These are phyloP conservation scores for Antheraea yamamai DNA, from an alignment of 2,888 invertebrate genomes.

Conservation along the genomic window DNA sequence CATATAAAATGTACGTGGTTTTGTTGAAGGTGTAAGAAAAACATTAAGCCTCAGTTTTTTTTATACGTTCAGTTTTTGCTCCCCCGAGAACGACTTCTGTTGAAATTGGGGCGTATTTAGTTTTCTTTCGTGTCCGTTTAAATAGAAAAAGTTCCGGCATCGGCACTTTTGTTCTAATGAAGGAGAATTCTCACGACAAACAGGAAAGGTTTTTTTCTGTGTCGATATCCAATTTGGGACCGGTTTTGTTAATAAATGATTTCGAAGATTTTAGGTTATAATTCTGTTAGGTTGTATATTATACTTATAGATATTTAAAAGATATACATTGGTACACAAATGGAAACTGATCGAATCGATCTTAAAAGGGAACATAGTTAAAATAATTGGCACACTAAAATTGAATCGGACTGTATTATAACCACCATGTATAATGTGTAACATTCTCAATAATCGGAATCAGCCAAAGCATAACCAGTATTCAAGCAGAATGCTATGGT, in stretches of 20 bases:
- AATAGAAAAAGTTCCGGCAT: conserved; percentile 4
- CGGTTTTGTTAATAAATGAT: neutral
- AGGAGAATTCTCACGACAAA: conserved; percentile 9
- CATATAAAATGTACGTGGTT: neutral
- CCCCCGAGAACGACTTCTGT: conserved; percentile 7
- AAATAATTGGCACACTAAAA: too few species aligned
- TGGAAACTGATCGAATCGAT: too few species aligned
- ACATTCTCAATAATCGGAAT: too few species aligned
- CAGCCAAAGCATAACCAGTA: too few species aligned
- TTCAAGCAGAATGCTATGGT: too few species aligned
- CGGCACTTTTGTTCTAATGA: conserved; percentile 15
- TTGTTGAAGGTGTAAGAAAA: neutral
- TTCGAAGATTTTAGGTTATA: neutral
- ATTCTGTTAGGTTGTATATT: neutral
- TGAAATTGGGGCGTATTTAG: conserved; percentile 8
- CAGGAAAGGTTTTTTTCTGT: conserved; percentile 2
- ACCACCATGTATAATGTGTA: too few species aligned
- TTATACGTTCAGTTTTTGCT: neutral
- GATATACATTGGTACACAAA: neutral
- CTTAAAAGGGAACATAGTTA: too few species aligned
- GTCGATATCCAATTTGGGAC: neutral
- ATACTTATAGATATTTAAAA: neutral
- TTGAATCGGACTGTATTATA: too few species aligned
- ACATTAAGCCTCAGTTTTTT: neutral
- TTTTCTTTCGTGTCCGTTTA: conserved; percentile 12